A percentile compares a stretch with the other conserved stretches of the same genome.
phyloP scores from a whole-genome alignment of 2,113 vertebrate species.

The Osmerus eperlanus region DNA sequence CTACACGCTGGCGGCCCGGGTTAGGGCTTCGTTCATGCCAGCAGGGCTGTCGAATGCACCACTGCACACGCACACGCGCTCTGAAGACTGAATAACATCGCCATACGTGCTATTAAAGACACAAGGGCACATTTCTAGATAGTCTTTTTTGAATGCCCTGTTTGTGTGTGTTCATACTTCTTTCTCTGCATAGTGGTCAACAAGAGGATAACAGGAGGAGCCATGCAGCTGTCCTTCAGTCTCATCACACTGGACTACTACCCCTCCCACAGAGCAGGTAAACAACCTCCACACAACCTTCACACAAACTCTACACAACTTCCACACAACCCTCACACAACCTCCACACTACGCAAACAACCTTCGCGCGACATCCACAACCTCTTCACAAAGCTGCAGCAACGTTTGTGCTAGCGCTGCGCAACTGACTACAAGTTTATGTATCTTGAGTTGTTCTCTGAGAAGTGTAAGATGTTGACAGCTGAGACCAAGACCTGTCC shows the following conservation, averaged over 20 bases:
- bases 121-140: neutral
- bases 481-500: too few species aligned
- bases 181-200: conserved; percentile 70
- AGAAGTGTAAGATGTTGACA: too few species aligned
- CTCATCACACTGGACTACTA: conserved; percentile 95
- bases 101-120: neutral
- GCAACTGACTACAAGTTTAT: too few species aligned
- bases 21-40: too few species aligned
- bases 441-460: too few species aligned
- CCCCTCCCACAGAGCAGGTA: conserved; percentile 96
- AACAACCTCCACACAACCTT: neutral
- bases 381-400: too few species aligned
- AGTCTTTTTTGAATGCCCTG: neutral
- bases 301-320: neutral
- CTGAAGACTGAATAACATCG: neutral
- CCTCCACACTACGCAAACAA: neutral
- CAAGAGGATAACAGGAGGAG: conserved; percentile 87
- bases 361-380: too few species aligned
- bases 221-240: conserved; percentile 97
- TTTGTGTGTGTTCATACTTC: conserved; percentile 1
- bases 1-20: too few species aligned
- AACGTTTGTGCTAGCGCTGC: too few species aligned
- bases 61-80: neutral
- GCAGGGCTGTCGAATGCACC: too few species aligned
- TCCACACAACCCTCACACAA: too few species aligned